phyloP scores from a whole-genome alignment of 1,140 invertebrate genomes.

The Habropoda laboriosa region DNA sequence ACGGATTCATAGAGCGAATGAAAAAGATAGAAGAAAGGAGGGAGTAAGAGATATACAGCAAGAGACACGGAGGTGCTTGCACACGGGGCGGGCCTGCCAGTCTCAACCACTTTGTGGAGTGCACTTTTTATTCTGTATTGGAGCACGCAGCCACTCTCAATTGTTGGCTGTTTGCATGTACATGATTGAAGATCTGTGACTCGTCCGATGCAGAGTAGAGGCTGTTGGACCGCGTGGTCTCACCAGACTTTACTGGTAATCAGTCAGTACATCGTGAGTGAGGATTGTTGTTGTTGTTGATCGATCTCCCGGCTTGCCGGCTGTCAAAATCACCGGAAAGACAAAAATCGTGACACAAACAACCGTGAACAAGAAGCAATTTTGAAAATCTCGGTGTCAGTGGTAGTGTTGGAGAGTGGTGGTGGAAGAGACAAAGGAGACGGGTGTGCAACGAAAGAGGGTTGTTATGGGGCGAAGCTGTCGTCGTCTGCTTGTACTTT shows the following conservation, averaged over 20 bases:
- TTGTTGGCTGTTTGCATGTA: slow-evolving; percentile 27
- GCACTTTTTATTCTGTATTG: slow-evolving; percentile 39
- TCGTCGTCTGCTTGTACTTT: slow-evolving; percentile 55
- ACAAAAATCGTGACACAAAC: slow-evolving; percentile 13
- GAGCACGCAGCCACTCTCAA: slow-evolving; percentile 34
- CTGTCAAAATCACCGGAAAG: slow-evolving; percentile 32
- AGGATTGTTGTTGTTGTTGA: slow-evolving; percentile 52
- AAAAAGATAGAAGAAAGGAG: slow-evolving; percentile 42
- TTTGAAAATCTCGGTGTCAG: slow-evolving; percentile 18
- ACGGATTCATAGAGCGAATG: slow-evolving; percentile 9
- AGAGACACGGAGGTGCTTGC: slow-evolving; percentile 40
- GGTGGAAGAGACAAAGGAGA: slow-evolving; percentile 52
- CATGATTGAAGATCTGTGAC: slow-evolving; percentile 13
- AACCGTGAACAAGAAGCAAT: neutral
- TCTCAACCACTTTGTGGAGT: slow-evolving; percentile 55
- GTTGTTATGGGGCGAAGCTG: slow-evolving; percentile 68
- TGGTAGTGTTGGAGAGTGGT: slow-evolving; percentile 45
- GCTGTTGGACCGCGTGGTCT: slow-evolving; percentile 44
- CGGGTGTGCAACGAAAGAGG: slow-evolving; percentile 59
- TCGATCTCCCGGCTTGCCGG: slow-evolving; percentile 44
- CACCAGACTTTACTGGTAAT: slow-evolving; percentile 4
- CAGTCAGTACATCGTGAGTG: slow-evolving; percentile 15
- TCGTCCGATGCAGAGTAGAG: slow-evolving; percentile 21
- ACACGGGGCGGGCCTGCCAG: slow-evolving; percentile 60
- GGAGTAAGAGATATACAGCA: slow-evolving; percentile 43